Evolutionary conservation across 2,888 invertebrate species (phyloP).

Genomic region (Plutella xylostella): DNA sequence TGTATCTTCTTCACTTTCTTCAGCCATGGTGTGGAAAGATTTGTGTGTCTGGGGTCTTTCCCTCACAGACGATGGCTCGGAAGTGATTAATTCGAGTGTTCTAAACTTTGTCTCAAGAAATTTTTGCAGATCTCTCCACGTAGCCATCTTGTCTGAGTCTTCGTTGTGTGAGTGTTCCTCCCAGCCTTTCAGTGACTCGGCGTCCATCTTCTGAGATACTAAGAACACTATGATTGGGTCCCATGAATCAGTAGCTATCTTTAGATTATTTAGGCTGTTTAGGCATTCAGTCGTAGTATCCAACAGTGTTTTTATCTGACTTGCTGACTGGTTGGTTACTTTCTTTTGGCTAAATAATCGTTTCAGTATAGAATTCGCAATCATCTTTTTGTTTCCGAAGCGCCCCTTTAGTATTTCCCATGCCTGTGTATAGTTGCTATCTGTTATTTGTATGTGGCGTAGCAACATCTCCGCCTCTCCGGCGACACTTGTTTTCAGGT

Average conservation of each 20-base stretch:
- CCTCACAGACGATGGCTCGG: not conserved
- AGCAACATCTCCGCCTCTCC: constrained; percentile 22
- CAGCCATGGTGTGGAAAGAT: not conserved
- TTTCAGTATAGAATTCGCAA: constrained; percentile 11
- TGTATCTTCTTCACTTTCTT: not conserved
- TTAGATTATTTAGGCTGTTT: constrained; percentile 8
- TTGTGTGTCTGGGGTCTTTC: not conserved
- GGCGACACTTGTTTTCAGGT: constrained; percentile 16
- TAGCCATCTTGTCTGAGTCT: constrained; percentile 2
- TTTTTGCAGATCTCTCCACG: not conserved
- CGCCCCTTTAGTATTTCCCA: constrained; percentile 16
- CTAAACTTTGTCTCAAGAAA: not conserved
- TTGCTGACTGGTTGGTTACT: constrained; percentile 2
- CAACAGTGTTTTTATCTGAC: constrained; percentile 9
- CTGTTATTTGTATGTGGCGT: constrained; percentile 13
- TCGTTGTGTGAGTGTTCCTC: not conserved
- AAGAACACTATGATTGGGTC: constrained; percentile 10
- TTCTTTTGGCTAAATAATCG: constrained; percentile 11
- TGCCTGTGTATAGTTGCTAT: constrained; percentile 15
- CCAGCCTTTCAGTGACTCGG: not conserved
- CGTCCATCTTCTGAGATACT: not conserved
- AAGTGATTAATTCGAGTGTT: not conserved
- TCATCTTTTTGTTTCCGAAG: constrained; percentile 1
- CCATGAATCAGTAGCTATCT: constrained; percentile 8
- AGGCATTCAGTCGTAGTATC: constrained; percentile 11